Base-by-base conservation (phyloP, 1,140 invertebrate genomes). In the Oedothorax gibbosus region DNA sequence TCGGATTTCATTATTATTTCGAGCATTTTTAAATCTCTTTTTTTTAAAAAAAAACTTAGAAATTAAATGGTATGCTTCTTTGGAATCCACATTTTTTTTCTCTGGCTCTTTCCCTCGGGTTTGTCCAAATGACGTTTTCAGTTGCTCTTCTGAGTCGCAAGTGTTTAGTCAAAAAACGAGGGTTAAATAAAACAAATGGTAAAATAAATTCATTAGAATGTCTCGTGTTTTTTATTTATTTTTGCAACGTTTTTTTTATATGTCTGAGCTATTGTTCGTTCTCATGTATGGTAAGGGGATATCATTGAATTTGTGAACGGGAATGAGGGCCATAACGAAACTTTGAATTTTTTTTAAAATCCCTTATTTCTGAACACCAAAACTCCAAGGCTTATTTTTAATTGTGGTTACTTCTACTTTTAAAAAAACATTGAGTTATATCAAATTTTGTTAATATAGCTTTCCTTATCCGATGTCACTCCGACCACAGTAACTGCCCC, bases 101-200 rank as follows among this genome's bases (percentile, higher is more conserved):
- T 18, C 20, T 80, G 78, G 78, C 78, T 60, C 20, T 6, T 5
- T 80, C 78, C 78, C 76, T 79, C 6, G 50, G 50, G 2, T 7
- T 62, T 6, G 18, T 79, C 7, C 66, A 71, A 71, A 20, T 80
- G 78, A 71, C 65, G 66, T 71, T 21, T 12, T 14, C 10, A 65
- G 60, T 78, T 20, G 75, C 69, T 15, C 69, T 72, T 78, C 53
- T 50, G 75, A 78, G 65, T 51, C 49, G 60, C 49, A n/a, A 60
- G 57, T 76, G 73, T 76, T 76, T n/a, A 62, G 54, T 72, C 50
- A 53, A 15, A 3, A 18, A 20, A 75, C 18, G 50, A 49, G 57
- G 18, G n/a, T 75, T 75, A 75, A 75, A 75, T 75, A 75, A 75
- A 57, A 75, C 72, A 14, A n/a, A 56, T 75, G 12, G 72, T 20